Base-by-base conservation (phyloP, 1,140 invertebrate genomes). In the Tribolium madens region DNA sequence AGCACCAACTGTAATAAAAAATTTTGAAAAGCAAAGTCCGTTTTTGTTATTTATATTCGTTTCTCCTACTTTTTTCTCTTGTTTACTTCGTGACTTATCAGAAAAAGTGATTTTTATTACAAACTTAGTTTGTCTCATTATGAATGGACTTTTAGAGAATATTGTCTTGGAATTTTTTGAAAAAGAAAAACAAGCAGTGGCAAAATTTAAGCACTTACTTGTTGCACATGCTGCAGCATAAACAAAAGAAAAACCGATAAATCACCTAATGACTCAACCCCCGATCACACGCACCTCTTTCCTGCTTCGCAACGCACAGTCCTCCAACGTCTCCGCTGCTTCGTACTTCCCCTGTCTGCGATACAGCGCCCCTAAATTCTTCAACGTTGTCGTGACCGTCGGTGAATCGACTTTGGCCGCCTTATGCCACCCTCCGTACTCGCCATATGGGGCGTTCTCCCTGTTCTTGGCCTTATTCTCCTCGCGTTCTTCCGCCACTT, bases 351-450 rank as follows among this genome's bases (percentile, higher is more conserved):
- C 98, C 89, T 99, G 97, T 79, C 97, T 91, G 83, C 98, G 90
- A 87, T 99, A 99, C 7, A 99, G 90, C 1, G 97, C 97, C 12
- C 97, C 97, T 14, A 99, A 90, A 88, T 99, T 99, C 87, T 97
- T 98, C 64, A 99, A 86, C 0, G 97, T 99, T 2, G 97, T 99
- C 9, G 97, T 98, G 3, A 99, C 97, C 1, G 97, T 98, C 0
- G 97, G 97, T 21, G 96, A 98, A 86, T 99, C 97, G 52, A 98
- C 97, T 89, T 98, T 99, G n/a, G 96, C 96, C 31, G 97, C 96
- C 88, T 99, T 99, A 83, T 99, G 96, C 97, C 97, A 99, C 1
- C 96, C 96, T 14, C 97, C 96, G 84, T 98, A 98, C 84, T 99
- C 97, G 4, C 94, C 95, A 81, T 97, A 97, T 0, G 96, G 95